These are phyloP conservation scores for Drosophila robusta DNA, from an alignment of 2,888 invertebrate species.

Conservation along the genomic window DNA sequence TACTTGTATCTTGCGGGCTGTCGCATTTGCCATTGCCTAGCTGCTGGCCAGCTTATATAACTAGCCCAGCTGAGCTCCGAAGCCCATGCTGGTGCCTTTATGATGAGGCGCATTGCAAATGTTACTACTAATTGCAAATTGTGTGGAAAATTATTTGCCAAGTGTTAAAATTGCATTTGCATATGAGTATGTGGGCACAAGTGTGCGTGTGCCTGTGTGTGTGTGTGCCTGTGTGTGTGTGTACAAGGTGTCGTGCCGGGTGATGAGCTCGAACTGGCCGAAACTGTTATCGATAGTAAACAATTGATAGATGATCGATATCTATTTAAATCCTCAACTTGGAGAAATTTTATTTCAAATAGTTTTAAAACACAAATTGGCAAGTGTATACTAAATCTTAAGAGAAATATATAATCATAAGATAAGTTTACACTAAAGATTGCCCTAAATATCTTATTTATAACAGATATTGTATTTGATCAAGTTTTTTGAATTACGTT, in stretches of 20 bases:
- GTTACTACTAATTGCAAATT: constrained; percentile 76
- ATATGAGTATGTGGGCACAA: constrained; percentile 51
- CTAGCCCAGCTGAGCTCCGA: constrained; percentile 31
- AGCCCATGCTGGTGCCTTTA: constrained; percentile 64
- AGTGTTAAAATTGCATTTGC: constrained; percentile 69
- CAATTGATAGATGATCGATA: background rate
- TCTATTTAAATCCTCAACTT: background rate
- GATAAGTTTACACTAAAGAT: no score
- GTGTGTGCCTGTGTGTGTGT: constrained; percentile 9
- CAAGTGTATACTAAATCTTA: no score
- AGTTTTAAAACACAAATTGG: no score
- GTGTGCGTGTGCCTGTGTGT: constrained; percentile 2
- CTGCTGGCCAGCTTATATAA: constrained; percentile 57
- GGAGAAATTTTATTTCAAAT: background rate
- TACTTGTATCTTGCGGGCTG: constrained; percentile 36
- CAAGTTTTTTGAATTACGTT: no score
- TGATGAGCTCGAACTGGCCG: constrained; percentile 12
- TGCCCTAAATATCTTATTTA: no score
- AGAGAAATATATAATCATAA: no score
- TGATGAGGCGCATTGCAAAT: constrained; percentile 73
- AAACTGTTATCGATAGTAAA: constrained; percentile 2
- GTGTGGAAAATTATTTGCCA: constrained; percentile 76
- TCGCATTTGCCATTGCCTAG: background rate
- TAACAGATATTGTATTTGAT: no score
- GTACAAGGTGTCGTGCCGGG: constrained; percentile 18